phyloP scores from a whole-genome alignment of 2,797 vertebrate genomes.

The Sebastes glaucus region DNA sequence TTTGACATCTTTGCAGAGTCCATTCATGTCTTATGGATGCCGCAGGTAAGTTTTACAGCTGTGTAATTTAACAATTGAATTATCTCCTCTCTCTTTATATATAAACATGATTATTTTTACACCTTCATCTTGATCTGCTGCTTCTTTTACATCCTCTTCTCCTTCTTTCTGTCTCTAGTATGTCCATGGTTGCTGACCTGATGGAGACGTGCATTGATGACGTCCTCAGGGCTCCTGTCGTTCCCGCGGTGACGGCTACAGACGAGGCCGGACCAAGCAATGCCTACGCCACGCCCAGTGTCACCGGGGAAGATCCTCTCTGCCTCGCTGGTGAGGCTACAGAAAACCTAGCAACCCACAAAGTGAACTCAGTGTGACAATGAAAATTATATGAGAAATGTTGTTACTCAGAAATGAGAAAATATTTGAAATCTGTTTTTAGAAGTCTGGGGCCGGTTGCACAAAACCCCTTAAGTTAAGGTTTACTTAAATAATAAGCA shows the following conservation, averaged over 20 bases:
- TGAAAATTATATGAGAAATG: no score
- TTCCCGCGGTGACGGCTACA: conserved; percentile 57
- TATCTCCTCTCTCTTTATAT: not conserved
- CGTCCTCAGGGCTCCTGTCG: conserved; percentile 62
- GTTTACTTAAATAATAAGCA: no score
- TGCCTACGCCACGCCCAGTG: conserved; percentile 41
- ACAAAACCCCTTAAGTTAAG: no score
- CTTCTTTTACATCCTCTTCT: not conserved
- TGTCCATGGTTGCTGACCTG: conserved; percentile 82
- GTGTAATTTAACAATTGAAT: not conserved
- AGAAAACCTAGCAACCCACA: not conserved
- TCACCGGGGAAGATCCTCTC: conserved; percentile 62
- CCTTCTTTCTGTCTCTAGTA: conserved; percentile 73
- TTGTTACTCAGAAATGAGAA: no score
- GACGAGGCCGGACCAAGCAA: conserved; percentile 74
- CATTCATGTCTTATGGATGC: conserved; percentile 23
- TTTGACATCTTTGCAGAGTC: conserved; percentile 30
- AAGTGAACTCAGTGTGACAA: no score
- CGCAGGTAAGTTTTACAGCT: conserved; percentile 53
- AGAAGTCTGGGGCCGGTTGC: no score
- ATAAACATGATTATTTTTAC: not conserved
- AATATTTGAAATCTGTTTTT: no score
- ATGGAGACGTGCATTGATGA: conserved; percentile 88
- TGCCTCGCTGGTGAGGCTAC: conserved; percentile 74
- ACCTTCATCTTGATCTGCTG: not conserved